Percentiles rank a stretch among this genome's conserved stretches.
Evolutionary conservation across 2,888 invertebrate genomes (phyloP).

Genomic region (Crepidodera aurea): DNA sequence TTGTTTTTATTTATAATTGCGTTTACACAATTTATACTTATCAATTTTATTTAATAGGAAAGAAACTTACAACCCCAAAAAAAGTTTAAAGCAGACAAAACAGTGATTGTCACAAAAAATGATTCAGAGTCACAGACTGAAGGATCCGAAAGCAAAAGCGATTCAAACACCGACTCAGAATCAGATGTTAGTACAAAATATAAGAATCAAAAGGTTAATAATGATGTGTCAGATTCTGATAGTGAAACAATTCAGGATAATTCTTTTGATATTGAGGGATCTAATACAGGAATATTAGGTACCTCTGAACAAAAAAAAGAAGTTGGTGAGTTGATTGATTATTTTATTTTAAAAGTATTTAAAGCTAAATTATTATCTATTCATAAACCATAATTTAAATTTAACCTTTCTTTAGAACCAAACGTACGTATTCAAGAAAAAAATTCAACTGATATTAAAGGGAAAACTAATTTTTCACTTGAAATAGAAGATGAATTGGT

Average conservation of each 20-base stretch:
- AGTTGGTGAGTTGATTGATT: too few species aligned
- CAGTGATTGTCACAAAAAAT: background rate
- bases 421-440: background rate
- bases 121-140: conserved; percentile 22
- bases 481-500: conserved; percentile 16
- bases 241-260: conserved; percentile 22
- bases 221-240: conserved; percentile 45
- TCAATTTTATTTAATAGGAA: conserved; percentile 20
- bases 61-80: conserved; percentile 28
- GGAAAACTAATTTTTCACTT: background rate
- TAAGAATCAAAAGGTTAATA: conserved; percentile 25
- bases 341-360: too few species aligned
- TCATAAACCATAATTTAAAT: too few species aligned
- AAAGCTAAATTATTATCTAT: too few species aligned
- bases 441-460: background rate
- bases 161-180: conserved; percentile 3
- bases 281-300: conserved; percentile 18
- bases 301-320: background rate
- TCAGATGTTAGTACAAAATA: background rate
- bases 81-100: conserved; percentile 32
- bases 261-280: conserved; percentile 27
- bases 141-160: conserved; percentile 7
- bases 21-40: conserved; percentile 7
- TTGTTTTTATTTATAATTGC: conserved; percentile 10
- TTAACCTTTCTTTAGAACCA: conserved; percentile 22